Evolutionary conservation across 2,797 vertebrate species (phyloP).

Genomic region (Molossus alvarezi): DNA sequence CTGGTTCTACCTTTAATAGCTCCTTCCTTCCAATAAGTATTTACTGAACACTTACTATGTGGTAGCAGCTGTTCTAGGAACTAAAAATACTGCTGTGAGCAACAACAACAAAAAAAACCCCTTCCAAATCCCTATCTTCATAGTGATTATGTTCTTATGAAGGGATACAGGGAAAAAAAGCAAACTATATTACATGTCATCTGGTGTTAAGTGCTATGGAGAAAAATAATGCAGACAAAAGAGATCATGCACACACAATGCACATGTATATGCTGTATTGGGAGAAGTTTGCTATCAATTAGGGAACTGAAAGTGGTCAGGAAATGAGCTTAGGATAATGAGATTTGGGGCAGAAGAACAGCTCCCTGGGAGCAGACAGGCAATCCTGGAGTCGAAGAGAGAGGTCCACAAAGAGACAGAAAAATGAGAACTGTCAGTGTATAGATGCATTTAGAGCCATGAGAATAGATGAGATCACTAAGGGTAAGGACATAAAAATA

Average conservation of each 20-base stretch:
- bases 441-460: background rate
- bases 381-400: background rate
- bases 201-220: background rate
- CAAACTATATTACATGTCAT: background rate
- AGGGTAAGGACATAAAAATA: background rate
- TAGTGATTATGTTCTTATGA: background rate
- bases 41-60: background rate
- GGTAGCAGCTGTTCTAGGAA: background rate
- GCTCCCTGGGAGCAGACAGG: background rate
- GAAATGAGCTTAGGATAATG: background rate
- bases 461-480: background rate
- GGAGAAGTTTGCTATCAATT: background rate
- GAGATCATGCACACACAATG: background rate
- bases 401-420: background rate
- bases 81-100: background rate
- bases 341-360: background rate
- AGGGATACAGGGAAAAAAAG: background rate
- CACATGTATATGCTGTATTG: background rate
- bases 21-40: background rate
- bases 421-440: background rate
- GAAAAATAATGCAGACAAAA: background rate
- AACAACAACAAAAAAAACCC: background rate
- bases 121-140: background rate
- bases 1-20: background rate
- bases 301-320: background rate